Base-by-base conservation (phyloP, 2,113 vertebrate genomes). In the Nymphicus hollandicus region DNA sequence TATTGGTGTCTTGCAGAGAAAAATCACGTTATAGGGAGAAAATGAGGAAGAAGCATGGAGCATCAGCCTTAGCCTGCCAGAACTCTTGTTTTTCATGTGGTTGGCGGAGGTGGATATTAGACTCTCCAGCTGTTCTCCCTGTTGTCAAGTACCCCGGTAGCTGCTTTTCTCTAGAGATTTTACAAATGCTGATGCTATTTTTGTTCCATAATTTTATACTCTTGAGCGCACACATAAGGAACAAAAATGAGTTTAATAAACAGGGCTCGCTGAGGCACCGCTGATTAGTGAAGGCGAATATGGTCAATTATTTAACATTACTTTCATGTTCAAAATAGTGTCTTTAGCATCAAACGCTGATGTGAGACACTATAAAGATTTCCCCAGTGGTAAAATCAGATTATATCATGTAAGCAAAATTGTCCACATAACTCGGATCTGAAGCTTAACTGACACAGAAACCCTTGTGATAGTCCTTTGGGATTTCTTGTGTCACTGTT, bases 211-310 rank as follows among this genome's bases (percentile, higher is more conserved):
- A 73, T 96, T 95, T 92, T 85, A 35, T 77, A 83, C 74, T 39
- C 86, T 86, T 53, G 64, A 93, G 84, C 68, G 46, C 53, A 74
- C 28, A 80, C 23, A 29, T 61, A 71, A 88, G 74, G 81, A 93
- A 81, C 91, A 94, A 93, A 85, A 73, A 73, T 33, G 17, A 89
- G 25, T 88, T 94, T 86, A 77, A 94, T 91, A 56, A 96, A 85
- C 39, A 87, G 61, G 61, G 81, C 28, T 89, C 39, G n/a, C 29
- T 44, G 81, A 93, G 27, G 77, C 39, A 89, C 43, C 81, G 47
- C 66, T 87, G 84, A 61, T 95, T 74, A 92, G 73, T 72, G 61
- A 92, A 87, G 77, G 83, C 70, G 23, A 87, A 73, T 49, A 56
- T 24, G 7, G 41, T 70, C 91, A 77, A 91, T 77, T 80, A 82